Evolutionary conservation across 2,797 vertebrate genomes (phyloP), one percentile per base, ranked within the genome.

Genomic region (Vespertilio murinus): DNA sequence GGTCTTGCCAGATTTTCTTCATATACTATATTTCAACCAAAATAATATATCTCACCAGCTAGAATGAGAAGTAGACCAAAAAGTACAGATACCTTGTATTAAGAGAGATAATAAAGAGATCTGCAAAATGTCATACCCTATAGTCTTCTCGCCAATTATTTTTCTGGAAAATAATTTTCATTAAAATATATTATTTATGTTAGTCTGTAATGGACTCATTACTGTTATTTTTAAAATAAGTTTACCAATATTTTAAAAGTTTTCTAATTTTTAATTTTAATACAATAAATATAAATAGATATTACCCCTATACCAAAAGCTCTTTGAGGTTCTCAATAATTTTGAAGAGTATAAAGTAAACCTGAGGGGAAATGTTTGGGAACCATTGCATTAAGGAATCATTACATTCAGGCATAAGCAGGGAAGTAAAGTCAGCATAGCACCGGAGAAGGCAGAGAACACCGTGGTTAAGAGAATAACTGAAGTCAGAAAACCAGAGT

Each of bases 231-330:
- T 75, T 38, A 38, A 77, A 96, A 73, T 83, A 91, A 80, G 35
- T 61, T 84, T 47, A 79, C 59, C 73, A 59, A 54, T 75, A 71
- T 80, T 94, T 85, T 95, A 28, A 93, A 93, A 90, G 23, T 87
- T 73, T 73, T 74, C 40, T 93, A n/a, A 23, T 30, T 73, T 89
- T 93, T 65, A 71, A 93, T 90, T 91, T 30, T 81, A 90, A 70
- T 65, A 11, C 4, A 59, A 35, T 56, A 91, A 83, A 33, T 73
- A 0, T 84, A 83, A 91, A 59, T 77, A 56, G 38, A 75, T 69
- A 75, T 52, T 70, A 8, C 3, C 10, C 35, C 65, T 30, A 28
- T 40, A 73, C 82, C 40, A 81, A 80, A 81, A 75, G 47, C 7
- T 61, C 81, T 90, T 67, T 87, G 56, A 92, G 17, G 33, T 69